phyloP scores from a whole-genome alignment of 2,113 vertebrate genomes.

The Sphyrna mokarran region DNA sequence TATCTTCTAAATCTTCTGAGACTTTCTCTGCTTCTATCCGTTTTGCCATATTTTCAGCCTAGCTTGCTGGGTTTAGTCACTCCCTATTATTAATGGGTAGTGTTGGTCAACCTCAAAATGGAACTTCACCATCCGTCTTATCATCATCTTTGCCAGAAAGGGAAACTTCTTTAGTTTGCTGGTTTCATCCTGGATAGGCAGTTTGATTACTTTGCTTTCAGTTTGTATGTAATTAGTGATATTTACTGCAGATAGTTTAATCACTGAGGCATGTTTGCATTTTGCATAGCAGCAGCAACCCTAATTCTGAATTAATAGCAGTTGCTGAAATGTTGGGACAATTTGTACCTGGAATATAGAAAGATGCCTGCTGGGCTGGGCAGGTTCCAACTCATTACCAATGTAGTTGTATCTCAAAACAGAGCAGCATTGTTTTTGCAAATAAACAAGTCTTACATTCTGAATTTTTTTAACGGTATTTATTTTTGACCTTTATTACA shows the following conservation, averaged over 20 bases:
- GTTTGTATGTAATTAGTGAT: neutral
- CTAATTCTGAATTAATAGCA: neutral
- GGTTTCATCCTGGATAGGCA: neutral
- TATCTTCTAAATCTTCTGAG: neutral
- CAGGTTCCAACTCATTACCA: neutral
- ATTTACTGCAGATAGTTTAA: neutral
- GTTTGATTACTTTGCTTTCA: neutral
- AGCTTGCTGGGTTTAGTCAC: neutral
- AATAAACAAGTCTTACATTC: neutral
- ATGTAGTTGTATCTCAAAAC: neutral
- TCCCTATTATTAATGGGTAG: neutral
- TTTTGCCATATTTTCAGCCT: neutral
- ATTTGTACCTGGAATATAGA: neutral
- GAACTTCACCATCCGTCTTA: neutral
- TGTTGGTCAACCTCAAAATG: neutral
- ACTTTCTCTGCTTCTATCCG: neutral
- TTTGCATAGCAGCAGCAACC: neutral
- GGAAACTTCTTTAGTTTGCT: neutral
- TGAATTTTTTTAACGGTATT: neutral
- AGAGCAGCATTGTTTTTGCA: neutral
- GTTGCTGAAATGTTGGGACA: neutral
- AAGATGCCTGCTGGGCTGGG: neutral
- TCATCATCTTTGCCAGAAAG: neutral
- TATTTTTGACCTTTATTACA: neutral
- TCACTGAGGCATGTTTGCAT: neutral